Evolutionary conservation across 2,888 invertebrate species (phyloP).

Genomic region (Artemia sp.): DNA sequence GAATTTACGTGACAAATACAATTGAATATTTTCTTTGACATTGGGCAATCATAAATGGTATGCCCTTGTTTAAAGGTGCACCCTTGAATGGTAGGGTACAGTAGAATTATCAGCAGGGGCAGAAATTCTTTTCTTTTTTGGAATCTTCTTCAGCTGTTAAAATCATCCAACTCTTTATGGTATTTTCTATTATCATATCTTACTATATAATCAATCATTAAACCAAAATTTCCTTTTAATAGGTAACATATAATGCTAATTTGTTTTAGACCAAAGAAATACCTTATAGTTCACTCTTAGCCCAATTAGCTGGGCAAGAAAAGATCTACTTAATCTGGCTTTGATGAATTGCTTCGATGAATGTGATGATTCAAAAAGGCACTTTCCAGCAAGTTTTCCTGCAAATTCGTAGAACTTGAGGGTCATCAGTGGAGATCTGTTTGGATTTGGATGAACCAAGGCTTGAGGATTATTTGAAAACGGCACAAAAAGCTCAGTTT

Average conservation of each 20-base stretch:
- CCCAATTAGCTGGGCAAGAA: conserved; percentile 84
- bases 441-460: conserved; percentile 65
- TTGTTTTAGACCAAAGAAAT: conserved; percentile 23
- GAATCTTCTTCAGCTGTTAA: too few relatives aligned
- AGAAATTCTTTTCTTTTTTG: too few relatives aligned
- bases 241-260: background rate
- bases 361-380: conserved; percentile 79
- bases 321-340: conserved; percentile 74
- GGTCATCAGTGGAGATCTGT: conserved; percentile 52
- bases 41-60: too few relatives aligned
- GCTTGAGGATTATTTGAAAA: conserved; percentile 71
- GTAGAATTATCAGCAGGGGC: too few relatives aligned
- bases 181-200: too few relatives aligned
- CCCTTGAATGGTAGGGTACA: too few relatives aligned
- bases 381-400: conserved; percentile 82
- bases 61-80: too few relatives aligned
- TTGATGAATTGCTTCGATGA: conserved; percentile 73
- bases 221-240: background rate
- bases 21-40: too few relatives aligned
- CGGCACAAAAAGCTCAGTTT: conserved; percentile 56
- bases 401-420: conserved; percentile 80
- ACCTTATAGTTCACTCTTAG: conserved; percentile 82
- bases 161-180: too few relatives aligned
- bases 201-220: too few relatives aligned
- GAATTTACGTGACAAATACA: too few relatives aligned